phyloP scores from a whole-genome alignment of 2,888 invertebrate genomes.

The Zonitis immaculata region DNA sequence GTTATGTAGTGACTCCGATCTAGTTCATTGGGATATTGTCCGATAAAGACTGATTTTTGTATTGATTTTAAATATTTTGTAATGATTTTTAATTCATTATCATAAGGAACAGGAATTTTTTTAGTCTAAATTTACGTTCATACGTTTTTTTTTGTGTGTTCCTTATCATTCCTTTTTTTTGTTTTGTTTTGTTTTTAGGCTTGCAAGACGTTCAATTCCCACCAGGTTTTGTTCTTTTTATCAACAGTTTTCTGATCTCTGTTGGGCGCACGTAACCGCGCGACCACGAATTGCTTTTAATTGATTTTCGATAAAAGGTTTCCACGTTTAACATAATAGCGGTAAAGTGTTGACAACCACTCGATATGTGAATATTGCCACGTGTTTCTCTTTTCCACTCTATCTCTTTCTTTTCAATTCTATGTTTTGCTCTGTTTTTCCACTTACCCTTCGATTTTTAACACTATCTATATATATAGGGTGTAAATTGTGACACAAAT shows the following conservation, averaged over 20 bases:
- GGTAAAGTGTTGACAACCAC: constrained; percentile 47
- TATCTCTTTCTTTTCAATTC: background rate
- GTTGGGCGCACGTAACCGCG: constrained; percentile 37
- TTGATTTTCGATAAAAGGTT: constrained; percentile 51
- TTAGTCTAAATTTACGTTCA: no score
- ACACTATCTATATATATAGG: background rate
- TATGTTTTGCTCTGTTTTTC: background rate
- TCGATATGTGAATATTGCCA: constrained; percentile 39
- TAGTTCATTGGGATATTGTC: constrained; percentile 55
- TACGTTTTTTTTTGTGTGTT: no score
- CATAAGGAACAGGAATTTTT: background rate
- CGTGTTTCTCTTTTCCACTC: constrained; percentile 25
- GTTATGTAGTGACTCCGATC: constrained; percentile 55
- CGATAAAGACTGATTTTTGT: constrained; percentile 20
- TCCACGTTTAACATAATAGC: constrained; percentile 49
- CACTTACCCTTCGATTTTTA: constrained; percentile 1
- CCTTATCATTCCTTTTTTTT: no score
- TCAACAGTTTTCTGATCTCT: constrained; percentile 26
- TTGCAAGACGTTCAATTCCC: constrained; percentile 4
- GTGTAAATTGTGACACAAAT: no score
- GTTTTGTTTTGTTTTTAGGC: no score
- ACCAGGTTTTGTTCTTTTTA: constrained; percentile 15
- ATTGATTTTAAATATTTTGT: background rate
- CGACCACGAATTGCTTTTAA: constrained; percentile 49
- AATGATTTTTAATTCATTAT: background rate